Percentiles rank a stretch among this genome's conserved stretches.
Conservation (phyloP, 2,113 vertebrate species). For the Tragulus kanchil region DNA sequence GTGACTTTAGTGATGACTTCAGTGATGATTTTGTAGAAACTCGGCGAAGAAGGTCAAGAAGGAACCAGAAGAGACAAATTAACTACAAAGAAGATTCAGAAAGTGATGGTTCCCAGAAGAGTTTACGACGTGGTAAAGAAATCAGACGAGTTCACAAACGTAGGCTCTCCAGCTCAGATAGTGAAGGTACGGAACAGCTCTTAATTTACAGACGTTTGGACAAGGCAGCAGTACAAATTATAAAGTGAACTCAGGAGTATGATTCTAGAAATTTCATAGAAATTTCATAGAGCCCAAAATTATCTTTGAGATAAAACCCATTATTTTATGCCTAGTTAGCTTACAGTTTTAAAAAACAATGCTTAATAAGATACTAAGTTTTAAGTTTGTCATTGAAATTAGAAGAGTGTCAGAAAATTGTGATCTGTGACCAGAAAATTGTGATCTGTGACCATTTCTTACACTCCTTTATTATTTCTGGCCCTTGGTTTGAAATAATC, state of each 20-base stretch:
- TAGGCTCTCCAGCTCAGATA: constrained; percentile 95
- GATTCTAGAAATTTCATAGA: background rate
- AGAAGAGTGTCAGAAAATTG: background rate
- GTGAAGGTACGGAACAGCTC: constrained; percentile 90
- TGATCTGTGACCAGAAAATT: constrained; percentile 29
- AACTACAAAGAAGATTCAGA: constrained; percentile 99
- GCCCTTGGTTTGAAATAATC: constrained; percentile 26
- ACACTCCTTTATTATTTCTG: background rate
- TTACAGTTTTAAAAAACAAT: constrained; percentile 43
- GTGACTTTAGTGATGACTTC: constrained; percentile 92
- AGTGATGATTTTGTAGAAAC: constrained; percentile 94
- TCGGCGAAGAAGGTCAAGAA: constrained; percentile 93
- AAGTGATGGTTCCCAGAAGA: constrained; percentile 93
- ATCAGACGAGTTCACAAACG: constrained; percentile 90
- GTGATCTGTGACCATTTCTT: background rate
- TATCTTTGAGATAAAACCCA: background rate
- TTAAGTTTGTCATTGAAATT: constrained; percentile 1
- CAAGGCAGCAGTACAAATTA: background rate
- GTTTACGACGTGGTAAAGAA: constrained; percentile 88
- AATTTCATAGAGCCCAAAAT: background rate
- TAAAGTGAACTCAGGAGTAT: background rate
- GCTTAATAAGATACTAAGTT: constrained; percentile 20
- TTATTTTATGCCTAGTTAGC: constrained; percentile 4
- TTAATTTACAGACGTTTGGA: background rate
- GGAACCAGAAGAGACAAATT: constrained; percentile 95